A percentile compares a stretch with the other conserved stretches of the same genome.
Conservation (phyloP, 2,888 invertebrate genomes). For the Lasioglossum marginatum region DNA sequence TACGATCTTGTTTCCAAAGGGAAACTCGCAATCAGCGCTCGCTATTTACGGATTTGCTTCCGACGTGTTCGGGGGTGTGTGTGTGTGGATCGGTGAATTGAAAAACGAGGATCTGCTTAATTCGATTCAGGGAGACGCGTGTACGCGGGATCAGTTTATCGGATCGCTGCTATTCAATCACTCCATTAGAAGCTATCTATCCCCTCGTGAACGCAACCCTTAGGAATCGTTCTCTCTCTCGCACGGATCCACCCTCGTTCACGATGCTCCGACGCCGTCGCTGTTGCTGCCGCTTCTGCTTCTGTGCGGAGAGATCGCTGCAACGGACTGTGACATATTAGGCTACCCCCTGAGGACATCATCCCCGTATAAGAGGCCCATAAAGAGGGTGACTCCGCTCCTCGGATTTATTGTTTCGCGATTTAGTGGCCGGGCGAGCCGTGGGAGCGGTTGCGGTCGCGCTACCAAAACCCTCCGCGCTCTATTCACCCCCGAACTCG, state of each 20-base stretch:
- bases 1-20: conserved; percentile 11
- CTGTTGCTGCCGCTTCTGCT: not conserved
- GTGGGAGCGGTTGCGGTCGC: conserved; percentile 68
- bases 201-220: conserved; percentile 68
- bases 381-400: conserved; percentile 74
- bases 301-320: conserved; percentile 77
- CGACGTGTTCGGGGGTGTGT: not conserved
- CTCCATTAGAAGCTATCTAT: conserved; percentile 81
- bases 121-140: conserved; percentile 57
- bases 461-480: not conserved
- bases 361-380: conserved; percentile 78
- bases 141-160: conserved; percentile 75
- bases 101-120: conserved; percentile 64
- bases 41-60: not conserved
- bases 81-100: conserved; percentile 37
- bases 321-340: conserved; percentile 85
- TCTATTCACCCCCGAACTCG: conserved; percentile 42
- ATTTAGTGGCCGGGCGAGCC: conserved; percentile 78
- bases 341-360: conserved; percentile 81
- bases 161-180: conserved; percentile 83
- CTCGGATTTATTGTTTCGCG: conserved; percentile 83
- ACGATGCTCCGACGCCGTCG: conserved; percentile 38
- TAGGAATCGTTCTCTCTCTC: conserved; percentile 39
- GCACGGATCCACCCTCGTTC: conserved; percentile 66
- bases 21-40: not conserved